These are phyloP conservation scores for Odontocerum albicorne DNA, from an alignment of 2,888 invertebrate genomes.

Conservation along the genomic window DNA sequence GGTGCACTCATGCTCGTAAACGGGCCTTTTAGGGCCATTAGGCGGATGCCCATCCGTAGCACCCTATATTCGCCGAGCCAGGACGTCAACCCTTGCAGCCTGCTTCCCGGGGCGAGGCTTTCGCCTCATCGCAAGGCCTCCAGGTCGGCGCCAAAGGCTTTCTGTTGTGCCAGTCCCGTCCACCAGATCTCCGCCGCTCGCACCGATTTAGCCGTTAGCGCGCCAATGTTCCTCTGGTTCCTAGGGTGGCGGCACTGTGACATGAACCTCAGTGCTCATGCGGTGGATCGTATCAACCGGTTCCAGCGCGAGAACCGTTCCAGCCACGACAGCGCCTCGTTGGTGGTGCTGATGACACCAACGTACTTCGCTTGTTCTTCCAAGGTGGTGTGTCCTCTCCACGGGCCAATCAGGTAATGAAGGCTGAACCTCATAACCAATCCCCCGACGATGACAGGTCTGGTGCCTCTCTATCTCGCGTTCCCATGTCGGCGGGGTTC, in stretches of 20 bases:
- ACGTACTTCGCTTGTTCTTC: not conserved
- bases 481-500: too few species aligned
- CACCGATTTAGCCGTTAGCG: not conserved
- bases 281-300: not conserved
- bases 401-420: slow-evolving; percentile 8
- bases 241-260: not conserved
- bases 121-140: too few species aligned
- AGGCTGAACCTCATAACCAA: too few species aligned
- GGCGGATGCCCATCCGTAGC: not conserved
- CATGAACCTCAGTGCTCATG: not conserved
- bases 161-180: not conserved
- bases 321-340: too few species aligned
- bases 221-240: too few species aligned
- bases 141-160: too few species aligned
- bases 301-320: too few species aligned
- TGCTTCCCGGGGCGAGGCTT: too few species aligned
- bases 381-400: not conserved
- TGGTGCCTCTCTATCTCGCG: too few species aligned
- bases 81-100: too few species aligned
- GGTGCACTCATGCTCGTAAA: too few species aligned
- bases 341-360: not conserved
- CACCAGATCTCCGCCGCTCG: not conserved
- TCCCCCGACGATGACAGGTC: too few species aligned
- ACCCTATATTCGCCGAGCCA: not conserved
- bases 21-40: not conserved